These are phyloP conservation scores for Apis dorsata DNA, from an alignment of 1,140 invertebrate genomes.

Conservation along the genomic window DNA sequence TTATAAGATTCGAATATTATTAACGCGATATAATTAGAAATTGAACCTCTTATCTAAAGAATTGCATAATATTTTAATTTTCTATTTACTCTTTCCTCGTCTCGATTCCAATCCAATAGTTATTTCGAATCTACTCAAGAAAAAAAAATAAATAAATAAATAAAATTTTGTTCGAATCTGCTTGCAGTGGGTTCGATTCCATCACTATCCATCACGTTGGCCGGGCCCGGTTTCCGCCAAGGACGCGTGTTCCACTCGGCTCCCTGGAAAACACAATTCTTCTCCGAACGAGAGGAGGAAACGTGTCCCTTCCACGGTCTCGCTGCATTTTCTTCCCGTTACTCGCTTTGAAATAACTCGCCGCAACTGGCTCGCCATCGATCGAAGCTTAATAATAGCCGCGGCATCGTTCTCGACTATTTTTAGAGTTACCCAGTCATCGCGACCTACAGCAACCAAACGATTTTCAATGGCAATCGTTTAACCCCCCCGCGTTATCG, in stretches of 20 bases:
- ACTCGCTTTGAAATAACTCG: conserved; percentile 56
- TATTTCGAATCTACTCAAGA: too few relatives aligned
- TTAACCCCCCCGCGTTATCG: conserved; percentile 1
- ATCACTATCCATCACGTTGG: neutral
- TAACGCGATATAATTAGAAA: too few relatives aligned
- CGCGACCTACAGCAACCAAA: conserved; percentile 62
- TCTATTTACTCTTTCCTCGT: too few relatives aligned
- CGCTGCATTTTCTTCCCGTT: conserved; percentile 12
- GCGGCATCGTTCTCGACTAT: conserved; percentile 65
- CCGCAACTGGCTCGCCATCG: conserved; percentile 60
- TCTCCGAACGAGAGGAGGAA: neutral
- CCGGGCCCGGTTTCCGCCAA: neutral
- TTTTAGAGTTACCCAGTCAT: conserved; percentile 67
- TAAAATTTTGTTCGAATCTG: too few relatives aligned
- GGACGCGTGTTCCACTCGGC: conserved; percentile 1
- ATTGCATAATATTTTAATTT: too few relatives aligned
- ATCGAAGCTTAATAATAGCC: conserved; percentile 65
- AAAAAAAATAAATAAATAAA: too few relatives aligned
- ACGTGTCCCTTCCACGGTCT: neutral
- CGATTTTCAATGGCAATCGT: conserved; percentile 67
- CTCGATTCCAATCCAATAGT: too few relatives aligned
- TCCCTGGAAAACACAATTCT: neutral
- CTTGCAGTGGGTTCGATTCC: neutral
- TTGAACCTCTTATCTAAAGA: too few relatives aligned
- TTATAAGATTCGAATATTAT: too few relatives aligned